Evolutionary conservation across 2,888 invertebrate species (phyloP).

Genomic region (Steromphala cineraria): DNA sequence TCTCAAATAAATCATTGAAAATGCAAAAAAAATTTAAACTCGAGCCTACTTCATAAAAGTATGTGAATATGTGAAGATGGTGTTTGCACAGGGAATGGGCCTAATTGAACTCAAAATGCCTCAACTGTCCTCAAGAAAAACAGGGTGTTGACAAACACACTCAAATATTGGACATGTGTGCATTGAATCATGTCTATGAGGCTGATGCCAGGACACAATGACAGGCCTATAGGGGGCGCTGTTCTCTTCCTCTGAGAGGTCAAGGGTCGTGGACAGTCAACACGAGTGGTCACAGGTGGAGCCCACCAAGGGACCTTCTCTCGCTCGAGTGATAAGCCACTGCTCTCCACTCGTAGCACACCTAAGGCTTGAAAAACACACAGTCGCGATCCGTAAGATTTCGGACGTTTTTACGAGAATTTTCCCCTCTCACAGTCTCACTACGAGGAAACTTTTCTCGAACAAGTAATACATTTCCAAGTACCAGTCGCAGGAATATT

Average conservation of each 20-base stretch:
- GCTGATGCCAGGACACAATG: not conserved
- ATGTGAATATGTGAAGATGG: not conserved
- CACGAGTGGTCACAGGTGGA: not conserved
- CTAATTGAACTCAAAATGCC: conserved; percentile 28
- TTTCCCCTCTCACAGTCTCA: not conserved
- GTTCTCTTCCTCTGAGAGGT: not conserved
- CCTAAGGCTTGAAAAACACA: not conserved
- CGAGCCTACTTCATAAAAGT: not conserved
- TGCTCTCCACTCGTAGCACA: not conserved
- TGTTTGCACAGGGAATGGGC: not conserved
- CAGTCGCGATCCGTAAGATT: conserved; percentile 14
- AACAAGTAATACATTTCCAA: conserved; percentile 5
- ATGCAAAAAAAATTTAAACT: not conserved
- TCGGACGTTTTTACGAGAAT: conserved; percentile 8
- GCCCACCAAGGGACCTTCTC: not conserved
- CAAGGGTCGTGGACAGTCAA: not conserved
- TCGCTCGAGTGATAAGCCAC: conserved; percentile 7
- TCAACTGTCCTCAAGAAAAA: not conserved
- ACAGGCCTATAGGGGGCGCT: not conserved
- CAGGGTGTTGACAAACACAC: not conserved
- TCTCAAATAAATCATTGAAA: too few species aligned
- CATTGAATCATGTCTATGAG: not conserved
- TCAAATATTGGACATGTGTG: conserved; percentile 25
- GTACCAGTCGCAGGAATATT: conserved; percentile 17
- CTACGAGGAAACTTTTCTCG: conserved; percentile 13